Conservation (phyloP, 2,888 invertebrate species). For the Apamea anceps region DNA sequence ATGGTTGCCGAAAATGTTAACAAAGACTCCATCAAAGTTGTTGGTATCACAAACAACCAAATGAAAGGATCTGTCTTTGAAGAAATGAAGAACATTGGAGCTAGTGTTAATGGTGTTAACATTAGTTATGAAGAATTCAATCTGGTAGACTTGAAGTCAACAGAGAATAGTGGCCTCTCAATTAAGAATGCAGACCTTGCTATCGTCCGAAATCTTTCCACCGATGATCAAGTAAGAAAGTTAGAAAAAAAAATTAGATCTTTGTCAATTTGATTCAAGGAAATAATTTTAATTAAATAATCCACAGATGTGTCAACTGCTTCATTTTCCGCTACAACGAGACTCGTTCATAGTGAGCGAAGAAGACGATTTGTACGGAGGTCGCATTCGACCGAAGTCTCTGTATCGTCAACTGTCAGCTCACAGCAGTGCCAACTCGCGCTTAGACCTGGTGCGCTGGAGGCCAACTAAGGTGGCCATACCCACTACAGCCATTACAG, state of each 20-base stretch:
- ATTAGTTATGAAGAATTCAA: conserved; percentile 57
- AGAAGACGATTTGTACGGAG: conserved; percentile 45
- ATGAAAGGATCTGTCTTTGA: conserved; percentile 51
- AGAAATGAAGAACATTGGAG: conserved; percentile 54
- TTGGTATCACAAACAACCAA: conserved; percentile 55
- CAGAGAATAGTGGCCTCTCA: conserved; percentile 13
- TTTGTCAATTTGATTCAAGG: not conserved
- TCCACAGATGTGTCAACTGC: conserved; percentile 45
- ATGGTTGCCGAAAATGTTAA: conserved; percentile 71
- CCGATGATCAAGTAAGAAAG: conserved; percentile 58
- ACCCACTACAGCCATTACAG: conserved; percentile 56
- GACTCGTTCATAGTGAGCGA: conserved; percentile 57
- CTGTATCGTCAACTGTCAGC: conserved; percentile 49
- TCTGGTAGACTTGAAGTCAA: conserved; percentile 15
- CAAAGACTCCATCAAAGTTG: conserved; percentile 59
- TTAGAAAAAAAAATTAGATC: not conserved
- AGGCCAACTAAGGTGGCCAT: conserved; percentile 29
- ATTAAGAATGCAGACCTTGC: conserved; percentile 58
- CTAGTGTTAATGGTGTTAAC: conserved; percentile 46
- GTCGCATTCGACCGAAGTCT: conserved; percentile 36
- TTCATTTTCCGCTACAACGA: conserved; percentile 47
- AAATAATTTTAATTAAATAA: not conserved
- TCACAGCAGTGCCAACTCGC: conserved; percentile 27
- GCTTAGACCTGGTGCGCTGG: conserved; percentile 59
- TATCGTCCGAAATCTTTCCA: conserved; percentile 62